Conservation (phyloP, 1,140 invertebrate species). For the Drosophila sturtevanti region DNA sequence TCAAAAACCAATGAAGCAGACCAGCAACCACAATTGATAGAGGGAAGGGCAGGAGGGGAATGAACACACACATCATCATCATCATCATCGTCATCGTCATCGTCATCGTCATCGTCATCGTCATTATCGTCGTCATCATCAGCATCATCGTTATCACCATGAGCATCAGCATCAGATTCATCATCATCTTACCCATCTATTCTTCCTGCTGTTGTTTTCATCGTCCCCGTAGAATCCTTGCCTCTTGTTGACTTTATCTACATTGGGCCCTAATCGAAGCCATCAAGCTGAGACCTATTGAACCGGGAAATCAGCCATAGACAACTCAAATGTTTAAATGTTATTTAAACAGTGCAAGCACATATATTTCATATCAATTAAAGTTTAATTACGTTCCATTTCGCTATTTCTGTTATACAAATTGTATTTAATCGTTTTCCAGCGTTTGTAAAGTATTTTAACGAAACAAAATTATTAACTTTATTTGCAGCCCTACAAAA, state of each 20-base stretch:
- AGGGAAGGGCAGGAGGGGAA: conserved; percentile 11
- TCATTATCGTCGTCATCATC: neutral
- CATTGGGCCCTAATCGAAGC: conserved; percentile 9
- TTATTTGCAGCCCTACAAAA: no score
- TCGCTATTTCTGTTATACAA: no score
- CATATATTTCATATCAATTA: no score
- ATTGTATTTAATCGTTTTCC: no score
- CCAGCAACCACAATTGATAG: conserved; percentile 74
- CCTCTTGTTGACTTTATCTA: conserved; percentile 7
- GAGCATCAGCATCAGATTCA: conserved; percentile 8
- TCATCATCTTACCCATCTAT: neutral
- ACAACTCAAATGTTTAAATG: neutral
- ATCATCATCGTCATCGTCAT: conserved; percentile 19
- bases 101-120: neutral
- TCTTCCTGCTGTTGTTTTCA: neutral
- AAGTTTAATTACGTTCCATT: no score
- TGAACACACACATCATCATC: conserved; percentile 20
- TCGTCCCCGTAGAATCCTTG: conserved; percentile 38
- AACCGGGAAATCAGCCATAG: neutral
- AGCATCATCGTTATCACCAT: neutral
- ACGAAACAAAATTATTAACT: no score
- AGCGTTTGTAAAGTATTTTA: no score
- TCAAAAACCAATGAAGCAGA: conserved; percentile 77
- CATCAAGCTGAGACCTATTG: conserved; percentile 8
- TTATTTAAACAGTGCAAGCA: neutral